Percentiles rank a stretch among this genome's conserved stretches.
Conservation (phyloP, 2,888 invertebrate species). For the Cryptosula pallasiana region DNA sequence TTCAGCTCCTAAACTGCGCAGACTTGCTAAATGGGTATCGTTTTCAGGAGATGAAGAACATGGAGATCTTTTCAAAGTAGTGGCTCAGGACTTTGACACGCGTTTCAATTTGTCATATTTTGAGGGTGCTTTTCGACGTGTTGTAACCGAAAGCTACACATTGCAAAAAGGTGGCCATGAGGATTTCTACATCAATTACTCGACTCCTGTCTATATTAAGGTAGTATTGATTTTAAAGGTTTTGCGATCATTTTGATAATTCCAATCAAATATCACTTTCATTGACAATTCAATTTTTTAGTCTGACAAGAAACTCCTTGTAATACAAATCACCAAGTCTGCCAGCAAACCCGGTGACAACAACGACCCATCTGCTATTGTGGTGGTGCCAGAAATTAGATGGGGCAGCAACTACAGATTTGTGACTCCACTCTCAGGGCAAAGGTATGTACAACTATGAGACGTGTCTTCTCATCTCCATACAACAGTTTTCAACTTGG, state of each 20-base stretch:
- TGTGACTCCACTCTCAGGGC: constrained; percentile 2
- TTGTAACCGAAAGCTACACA: neutral
- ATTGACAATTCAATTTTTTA: too few species aligned
- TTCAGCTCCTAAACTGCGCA: too few species aligned
- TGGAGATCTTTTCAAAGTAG: constrained; percentile 16
- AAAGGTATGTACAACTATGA: neutral
- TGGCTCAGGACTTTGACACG: constrained; percentile 6
- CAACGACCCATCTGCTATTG: constrained; percentile 21
- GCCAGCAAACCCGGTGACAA: neutral
- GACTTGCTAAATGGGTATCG: too few species aligned
- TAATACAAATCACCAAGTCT: constrained; percentile 21
- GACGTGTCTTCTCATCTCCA: too few species aligned
- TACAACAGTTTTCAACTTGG: too few species aligned
- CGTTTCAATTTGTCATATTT: neutral
- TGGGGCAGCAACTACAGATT: constrained; percentile 15
- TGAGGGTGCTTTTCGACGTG: neutral
- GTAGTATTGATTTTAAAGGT: neutral
- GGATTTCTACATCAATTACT: neutral
- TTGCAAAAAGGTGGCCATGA: neutral
- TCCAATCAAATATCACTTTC: too few species aligned
- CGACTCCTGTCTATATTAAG: neutral
- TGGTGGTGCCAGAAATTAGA: neutral
- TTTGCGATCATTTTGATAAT: too few species aligned
- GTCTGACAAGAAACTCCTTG: neutral
- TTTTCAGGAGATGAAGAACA: neutral